phyloP scores from a whole-genome alignment of 1,140 invertebrate genomes.

The Trichogramma pretiosum region DNA sequence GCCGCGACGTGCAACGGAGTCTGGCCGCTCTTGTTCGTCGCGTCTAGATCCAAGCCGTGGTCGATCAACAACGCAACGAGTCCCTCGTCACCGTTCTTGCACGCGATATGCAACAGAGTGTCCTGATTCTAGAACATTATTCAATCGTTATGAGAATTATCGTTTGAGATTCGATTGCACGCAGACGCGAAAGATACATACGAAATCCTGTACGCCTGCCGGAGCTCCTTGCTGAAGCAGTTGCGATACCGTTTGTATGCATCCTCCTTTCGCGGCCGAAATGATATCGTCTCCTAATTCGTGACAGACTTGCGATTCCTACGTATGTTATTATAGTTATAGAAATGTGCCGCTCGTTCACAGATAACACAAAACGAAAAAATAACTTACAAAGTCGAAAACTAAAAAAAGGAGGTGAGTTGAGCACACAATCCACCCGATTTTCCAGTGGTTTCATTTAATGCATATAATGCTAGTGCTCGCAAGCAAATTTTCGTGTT shows the following conservation, averaged over 20 bases:
- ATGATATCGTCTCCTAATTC: constrained; percentile 41
- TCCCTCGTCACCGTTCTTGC: constrained; percentile 56
- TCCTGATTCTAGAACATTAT: constrained; percentile 56
- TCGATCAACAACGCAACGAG: constrained; percentile 69
- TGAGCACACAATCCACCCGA: constrained; percentile 7
- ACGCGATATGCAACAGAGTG: constrained; percentile 66
- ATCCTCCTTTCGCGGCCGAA: constrained; percentile 42
- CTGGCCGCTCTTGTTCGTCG: constrained; percentile 56
- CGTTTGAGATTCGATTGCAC: neutral
- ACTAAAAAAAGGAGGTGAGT: constrained; percentile 13
- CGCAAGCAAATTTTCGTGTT: no score
- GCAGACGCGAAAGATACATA: constrained; percentile 30
- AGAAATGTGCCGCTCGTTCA: constrained; percentile 10
- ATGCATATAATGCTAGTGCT: neutral
- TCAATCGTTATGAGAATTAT: constrained; percentile 4
- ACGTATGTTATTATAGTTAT: constrained; percentile 26
- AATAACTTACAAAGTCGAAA: constrained; percentile 13
- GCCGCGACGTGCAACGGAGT: constrained; percentile 70
- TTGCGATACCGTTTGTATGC: constrained; percentile 40
- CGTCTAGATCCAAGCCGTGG: constrained; percentile 63
- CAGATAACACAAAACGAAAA: neutral
- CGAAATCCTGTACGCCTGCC: constrained; percentile 60
- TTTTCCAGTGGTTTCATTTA: constrained; percentile 17
- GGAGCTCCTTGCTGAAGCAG: constrained; percentile 61
- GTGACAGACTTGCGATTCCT: constrained; percentile 42